phyloP scores from a whole-genome alignment of 2,797 vertebrate genomes.

The Rhabdomys pumilio region DNA sequence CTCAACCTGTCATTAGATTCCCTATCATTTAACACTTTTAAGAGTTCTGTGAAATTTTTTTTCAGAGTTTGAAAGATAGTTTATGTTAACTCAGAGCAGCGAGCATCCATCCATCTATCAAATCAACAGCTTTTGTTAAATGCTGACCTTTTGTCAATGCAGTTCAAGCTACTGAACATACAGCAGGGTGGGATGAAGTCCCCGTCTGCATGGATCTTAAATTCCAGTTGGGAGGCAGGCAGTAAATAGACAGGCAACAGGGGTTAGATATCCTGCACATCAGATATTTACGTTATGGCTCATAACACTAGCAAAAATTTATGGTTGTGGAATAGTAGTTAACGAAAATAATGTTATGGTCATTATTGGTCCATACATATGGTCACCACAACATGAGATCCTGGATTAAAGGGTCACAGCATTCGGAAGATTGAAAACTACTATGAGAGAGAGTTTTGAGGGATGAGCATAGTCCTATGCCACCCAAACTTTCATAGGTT shows the following conservation, averaged over 20 bases:
- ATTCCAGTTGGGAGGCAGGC: neutral
- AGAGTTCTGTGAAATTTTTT: constrained; percentile 29
- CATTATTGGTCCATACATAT: too few species aligned
- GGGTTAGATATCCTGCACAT: neutral
- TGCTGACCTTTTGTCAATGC: neutral
- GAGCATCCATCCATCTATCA: neutral
- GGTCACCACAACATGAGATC: neutral
- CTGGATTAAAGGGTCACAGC: neutral
- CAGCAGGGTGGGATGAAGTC: neutral
- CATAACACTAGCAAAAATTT: neutral
- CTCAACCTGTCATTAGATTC: neutral
- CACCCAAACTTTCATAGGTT: neutral
- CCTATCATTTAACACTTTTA: constrained; percentile 16
- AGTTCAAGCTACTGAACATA: neutral
- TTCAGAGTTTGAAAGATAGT: constrained; percentile 42
- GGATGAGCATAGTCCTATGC: neutral
- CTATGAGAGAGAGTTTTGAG: neutral
- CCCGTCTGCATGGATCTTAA: neutral
- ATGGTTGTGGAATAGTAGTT: neutral
- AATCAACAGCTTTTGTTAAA: constrained; percentile 29
- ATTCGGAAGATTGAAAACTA: too few species aligned
- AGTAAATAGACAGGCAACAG: neutral
- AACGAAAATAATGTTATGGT: neutral
- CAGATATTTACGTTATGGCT: neutral
- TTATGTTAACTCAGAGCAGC: constrained; percentile 29